phyloP scores from a whole-genome alignment of 2,797 vertebrate genomes.

The Atherinosoma microstoma region DNA sequence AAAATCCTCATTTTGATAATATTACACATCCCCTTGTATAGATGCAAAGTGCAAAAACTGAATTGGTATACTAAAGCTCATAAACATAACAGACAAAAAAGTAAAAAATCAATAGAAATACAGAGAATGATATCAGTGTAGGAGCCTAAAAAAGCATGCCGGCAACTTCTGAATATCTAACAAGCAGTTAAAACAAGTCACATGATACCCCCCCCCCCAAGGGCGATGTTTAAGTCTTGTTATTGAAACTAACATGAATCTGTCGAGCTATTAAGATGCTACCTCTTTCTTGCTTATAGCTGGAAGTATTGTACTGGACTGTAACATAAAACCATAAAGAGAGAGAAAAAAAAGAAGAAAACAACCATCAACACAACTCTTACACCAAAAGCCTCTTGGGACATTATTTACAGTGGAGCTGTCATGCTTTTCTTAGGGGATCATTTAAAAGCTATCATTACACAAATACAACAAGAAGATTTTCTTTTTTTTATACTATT shows the following conservation, averaged over 20 bases:
- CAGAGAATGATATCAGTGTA: conserved; percentile 87
- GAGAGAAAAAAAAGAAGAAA: conserved; percentile 81
- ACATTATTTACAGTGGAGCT: conserved; percentile 98
- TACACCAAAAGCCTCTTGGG: conserved; percentile 95
- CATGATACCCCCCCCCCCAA: conserved; percentile 77
- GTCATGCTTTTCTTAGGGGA: conserved; percentile 95
- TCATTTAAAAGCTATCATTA: conserved; percentile 95
- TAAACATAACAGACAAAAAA: conserved; percentile 80
- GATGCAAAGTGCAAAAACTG: conserved; percentile 98
- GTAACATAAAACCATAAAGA: conserved; percentile 85
- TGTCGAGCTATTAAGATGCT: conserved; percentile 94
- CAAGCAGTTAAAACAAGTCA: conserved; percentile 96
- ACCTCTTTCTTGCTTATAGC: conserved; percentile 92
- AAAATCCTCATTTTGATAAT: conserved; percentile 86
- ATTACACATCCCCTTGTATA: conserved; percentile 96
- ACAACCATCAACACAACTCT: conserved; percentile 97
- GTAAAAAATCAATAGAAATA: conserved; percentile 68
- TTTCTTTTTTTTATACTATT: conserved; percentile 80
- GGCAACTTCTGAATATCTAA: conserved; percentile 93
- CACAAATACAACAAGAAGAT: conserved; percentile 94
- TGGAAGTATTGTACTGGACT: conserved; percentile 91
- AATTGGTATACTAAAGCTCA: conserved; percentile 92
- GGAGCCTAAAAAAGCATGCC: conserved; percentile 97
- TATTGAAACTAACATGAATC: conserved; percentile 95
- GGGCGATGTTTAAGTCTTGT: conserved; percentile 87